A percentile compares a stretch with the other conserved stretches of the same genome.
These are phyloP conservation scores for Okapia johnstoni DNA, from an alignment of 2,113 vertebrate genomes.

Conservation along the genomic window DNA sequence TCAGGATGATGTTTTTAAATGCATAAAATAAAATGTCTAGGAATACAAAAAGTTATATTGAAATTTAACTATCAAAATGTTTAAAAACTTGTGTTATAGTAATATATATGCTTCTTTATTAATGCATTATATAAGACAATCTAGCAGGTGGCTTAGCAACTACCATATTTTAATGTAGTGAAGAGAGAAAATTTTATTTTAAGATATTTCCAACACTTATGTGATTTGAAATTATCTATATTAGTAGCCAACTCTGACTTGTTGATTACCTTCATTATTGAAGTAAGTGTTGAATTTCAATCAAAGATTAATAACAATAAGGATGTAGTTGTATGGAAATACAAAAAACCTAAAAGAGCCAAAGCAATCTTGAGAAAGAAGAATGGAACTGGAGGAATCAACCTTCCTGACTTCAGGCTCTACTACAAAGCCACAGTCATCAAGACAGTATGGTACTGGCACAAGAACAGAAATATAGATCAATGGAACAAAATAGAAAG, in stretches of 20 bases:
- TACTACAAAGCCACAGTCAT: too few species aligned
- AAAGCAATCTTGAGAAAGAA: too few species aligned
- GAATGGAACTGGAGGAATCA: too few species aligned
- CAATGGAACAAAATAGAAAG: too few species aligned
- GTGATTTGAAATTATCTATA: neutral
- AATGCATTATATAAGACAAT: neutral
- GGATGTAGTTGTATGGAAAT: neutral
- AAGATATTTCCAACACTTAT: neutral
- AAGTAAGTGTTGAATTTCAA: conserved; percentile 3
- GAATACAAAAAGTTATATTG: neutral
- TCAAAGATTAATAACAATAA: neutral
- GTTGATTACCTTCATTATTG: neutral
- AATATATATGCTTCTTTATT: neutral
- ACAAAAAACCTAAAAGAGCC: too few species aligned
- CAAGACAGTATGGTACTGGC: too few species aligned
- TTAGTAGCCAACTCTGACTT: neutral
- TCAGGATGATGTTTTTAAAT: neutral
- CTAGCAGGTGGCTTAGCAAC: neutral
- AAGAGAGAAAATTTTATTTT: neutral
- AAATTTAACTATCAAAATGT: neutral
- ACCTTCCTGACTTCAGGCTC: too few species aligned
- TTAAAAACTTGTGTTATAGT: neutral
- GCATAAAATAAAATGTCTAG: neutral
- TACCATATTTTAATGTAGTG: neutral
- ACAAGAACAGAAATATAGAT: too few species aligned